Evolutionary conservation across 2,888 invertebrate genomes (phyloP).

Genomic region (Drosophila mimica): DNA sequence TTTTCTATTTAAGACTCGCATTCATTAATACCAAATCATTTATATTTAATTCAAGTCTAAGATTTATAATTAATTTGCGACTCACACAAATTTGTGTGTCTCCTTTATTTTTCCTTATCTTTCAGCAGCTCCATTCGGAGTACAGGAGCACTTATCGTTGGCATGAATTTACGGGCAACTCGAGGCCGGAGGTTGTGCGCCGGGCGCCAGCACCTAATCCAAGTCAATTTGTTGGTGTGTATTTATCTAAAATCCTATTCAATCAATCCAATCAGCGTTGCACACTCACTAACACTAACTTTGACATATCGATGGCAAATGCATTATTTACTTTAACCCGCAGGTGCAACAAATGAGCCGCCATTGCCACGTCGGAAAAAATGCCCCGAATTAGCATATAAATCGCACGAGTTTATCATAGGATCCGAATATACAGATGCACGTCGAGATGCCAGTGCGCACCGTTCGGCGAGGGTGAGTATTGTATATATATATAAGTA

Average conservation of each 20-base stretch:
- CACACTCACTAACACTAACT: conserved; percentile 29
- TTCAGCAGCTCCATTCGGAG: conserved; percentile 94
- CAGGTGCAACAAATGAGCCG: conserved; percentile 89
- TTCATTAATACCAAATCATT: not conserved
- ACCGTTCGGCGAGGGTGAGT: conserved; percentile 85
- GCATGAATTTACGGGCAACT: conserved; percentile 94
- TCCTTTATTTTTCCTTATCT: conserved; percentile 30
- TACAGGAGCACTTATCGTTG: conserved; percentile 97
- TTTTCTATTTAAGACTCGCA: not conserved
- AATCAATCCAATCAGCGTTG: conserved; percentile 18
- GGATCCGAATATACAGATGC: conserved; percentile 88
- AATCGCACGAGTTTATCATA: conserved; percentile 92
- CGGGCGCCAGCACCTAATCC: conserved; percentile 87
- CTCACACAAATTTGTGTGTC: conserved; percentile 11
- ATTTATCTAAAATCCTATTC: conserved; percentile 12
- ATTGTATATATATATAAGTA: conserved; percentile 21
- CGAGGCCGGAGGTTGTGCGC: conserved; percentile 90
- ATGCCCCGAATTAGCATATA: conserved; percentile 94
- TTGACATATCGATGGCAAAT: conserved; percentile 42
- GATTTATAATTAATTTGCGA: conserved; percentile 2
- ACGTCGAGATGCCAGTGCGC: conserved; percentile 84
- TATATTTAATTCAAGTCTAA: conserved; percentile 6
- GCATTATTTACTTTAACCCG: conserved; percentile 35
- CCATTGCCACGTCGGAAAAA: conserved; percentile 94
- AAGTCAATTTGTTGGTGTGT: conserved; percentile 83